Base-by-base conservation (phyloP, 2,113 vertebrate species). In the Psittacara wagleri region DNA sequence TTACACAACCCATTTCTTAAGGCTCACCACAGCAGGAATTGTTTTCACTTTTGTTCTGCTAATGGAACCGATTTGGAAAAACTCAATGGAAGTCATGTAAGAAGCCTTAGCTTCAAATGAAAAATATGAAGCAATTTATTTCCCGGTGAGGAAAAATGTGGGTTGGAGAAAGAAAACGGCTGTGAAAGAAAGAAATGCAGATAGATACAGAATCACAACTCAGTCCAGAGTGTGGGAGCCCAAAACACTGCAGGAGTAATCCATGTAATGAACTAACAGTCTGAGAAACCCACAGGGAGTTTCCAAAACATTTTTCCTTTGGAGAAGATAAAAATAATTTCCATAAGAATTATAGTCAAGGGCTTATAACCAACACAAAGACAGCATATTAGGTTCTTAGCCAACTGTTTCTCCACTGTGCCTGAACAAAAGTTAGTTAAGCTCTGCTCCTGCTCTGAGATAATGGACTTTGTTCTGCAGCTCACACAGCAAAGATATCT, bases 51-150 rank as follows among this genome's bases (percentile, higher is more conserved):
- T 92, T 95, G 43, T 97, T 82, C 83, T 91, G 75, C 51, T 96
- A 96, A 86, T 86, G 86, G 85, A 90, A 92, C 37, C 89, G 83
- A 79, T 94, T 95, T 94, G 89, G 74, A 89, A 89, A 96, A 97
- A 91, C 73, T 82, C 91, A 87, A 3, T 87, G 61, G 81, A 91
- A 95, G 27, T 61, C 7, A 88, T 90, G 93, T 83, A 90, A 92
- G 48, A 10, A 92, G 25, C 43, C 89, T 90, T 90, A 88, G 79
- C 68, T 90, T 93, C 64, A 86, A 95, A 78, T 61, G n/a, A 78
- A 93, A 95, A 95, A 80, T 92, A 96, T 64, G 64, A 95, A 96
- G 88, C 49, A 62, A 88, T 96, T 96, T 94, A 75, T 76, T 95
- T 94, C 88, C 68, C 86, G 68, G 70, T 94, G 72, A 76, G 85